Conservation (phyloP, 2,888 invertebrate species). For the Macrophya alboannulata region DNA sequence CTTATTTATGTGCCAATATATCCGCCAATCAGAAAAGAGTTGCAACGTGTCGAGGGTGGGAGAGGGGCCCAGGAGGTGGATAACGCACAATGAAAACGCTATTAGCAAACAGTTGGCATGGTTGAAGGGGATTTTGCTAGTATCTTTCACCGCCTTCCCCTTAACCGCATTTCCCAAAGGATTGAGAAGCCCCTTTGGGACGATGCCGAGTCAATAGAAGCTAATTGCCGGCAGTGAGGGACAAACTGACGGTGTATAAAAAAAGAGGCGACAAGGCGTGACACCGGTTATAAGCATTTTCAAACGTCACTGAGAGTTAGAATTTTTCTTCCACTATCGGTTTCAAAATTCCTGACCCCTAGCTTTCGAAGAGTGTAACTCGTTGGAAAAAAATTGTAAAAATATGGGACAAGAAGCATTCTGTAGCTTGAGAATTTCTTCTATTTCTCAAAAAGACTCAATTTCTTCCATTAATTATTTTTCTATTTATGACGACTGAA, state of each 20-base stretch:
- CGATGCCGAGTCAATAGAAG: conserved; percentile 45
- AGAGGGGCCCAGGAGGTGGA: conserved; percentile 1
- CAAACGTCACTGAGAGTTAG: conserved; percentile 26
- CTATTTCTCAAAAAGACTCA: no score
- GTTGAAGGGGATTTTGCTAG: conserved; percentile 19
- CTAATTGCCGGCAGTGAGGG: conserved; percentile 49
- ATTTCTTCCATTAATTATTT: no score
- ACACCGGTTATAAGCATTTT: conserved; percentile 23
- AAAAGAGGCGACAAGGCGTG: conserved; percentile 35
- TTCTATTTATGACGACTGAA: no score
- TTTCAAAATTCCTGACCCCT: background rate
- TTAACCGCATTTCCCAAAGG: conserved; percentile 32
- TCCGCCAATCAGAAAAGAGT: conserved; percentile 48
- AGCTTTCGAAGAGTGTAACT: background rate
- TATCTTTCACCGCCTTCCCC: conserved; percentile 29
- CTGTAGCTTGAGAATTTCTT: no score
- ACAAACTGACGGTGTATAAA: conserved; percentile 28
- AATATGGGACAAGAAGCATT: no score
- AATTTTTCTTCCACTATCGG: background rate
- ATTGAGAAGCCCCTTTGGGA: conserved; percentile 44
- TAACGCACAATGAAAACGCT: conserved; percentile 52
- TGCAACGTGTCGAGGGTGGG: conserved; percentile 36
- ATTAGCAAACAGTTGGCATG: conserved; percentile 44
- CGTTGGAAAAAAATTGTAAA: no score
- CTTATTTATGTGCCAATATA: conserved; percentile 48